Base-by-base conservation (phyloP, 2,888 invertebrate genomes). In the Megalurothrips usitatus region DNA sequence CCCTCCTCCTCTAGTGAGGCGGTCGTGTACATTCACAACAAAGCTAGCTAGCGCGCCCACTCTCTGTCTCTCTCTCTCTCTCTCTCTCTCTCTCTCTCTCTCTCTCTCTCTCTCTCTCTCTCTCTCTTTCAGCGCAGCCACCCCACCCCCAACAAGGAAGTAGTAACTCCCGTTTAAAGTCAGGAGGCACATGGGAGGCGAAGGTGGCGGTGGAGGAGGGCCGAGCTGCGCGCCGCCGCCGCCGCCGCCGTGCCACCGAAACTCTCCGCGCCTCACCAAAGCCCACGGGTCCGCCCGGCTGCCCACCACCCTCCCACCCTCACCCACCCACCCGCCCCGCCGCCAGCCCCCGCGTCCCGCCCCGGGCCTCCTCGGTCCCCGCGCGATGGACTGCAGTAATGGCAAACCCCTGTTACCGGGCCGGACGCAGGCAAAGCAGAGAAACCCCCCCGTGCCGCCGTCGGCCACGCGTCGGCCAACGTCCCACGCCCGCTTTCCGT, bases 161-260 rank as follows among this genome's bases (percentile, higher is more conserved):
- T 23, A 23, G 68, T 68, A 68, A 68, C 68, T 68, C 68, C 23
- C 68, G 68, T 23, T 68, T 68, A 68, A 68, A 68, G 68, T 68
- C 68, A 23, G 23, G 68, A 68, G 68, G 68, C 68, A 68, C 68
- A 68, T 68, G 68, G 68, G 68, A 58, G 58, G 58, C 19, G 19
- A 58, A 58, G 58, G 58, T 58, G 58, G 58, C 49, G 10, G 9
- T 12, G 49, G 6, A 43, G 34, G 34, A 43, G 34, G 34, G 34
- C 34, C n/a, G n/a, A n/a, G 49, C 9, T 49, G 9, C 49, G 10
- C 12, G 49, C 10, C 12, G 49, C 49, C 10, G 49, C 49, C 49
- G 49, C 49, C 9, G 49, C 49, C 10, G 12, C 49, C 52, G 52
- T 52, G 52, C 4, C 52, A 52, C 14, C 6, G 34, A 43, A 43